Evolutionary conservation across 2,797 vertebrate genomes (phyloP).

Genomic region (Setipinna tenuifilis): DNA sequence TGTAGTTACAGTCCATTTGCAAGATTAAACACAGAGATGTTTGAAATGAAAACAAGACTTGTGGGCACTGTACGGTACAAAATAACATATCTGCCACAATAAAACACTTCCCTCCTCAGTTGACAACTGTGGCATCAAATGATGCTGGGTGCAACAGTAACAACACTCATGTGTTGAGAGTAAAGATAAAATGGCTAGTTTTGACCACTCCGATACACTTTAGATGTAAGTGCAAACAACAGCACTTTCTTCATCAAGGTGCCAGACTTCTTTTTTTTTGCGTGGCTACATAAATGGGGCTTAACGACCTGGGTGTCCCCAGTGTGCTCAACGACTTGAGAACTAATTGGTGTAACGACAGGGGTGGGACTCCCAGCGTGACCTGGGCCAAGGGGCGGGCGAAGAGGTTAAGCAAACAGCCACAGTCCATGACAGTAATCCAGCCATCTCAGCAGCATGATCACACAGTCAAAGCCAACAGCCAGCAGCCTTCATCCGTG

Average conservation of each 20-base stretch:
- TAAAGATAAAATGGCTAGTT: neutral
- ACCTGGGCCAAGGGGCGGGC: slow-evolving; percentile 59
- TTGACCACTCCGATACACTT: neutral
- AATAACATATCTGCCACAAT: neutral
- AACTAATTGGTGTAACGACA: slow-evolving; percentile 75
- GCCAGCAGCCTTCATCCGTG: slow-evolving; percentile 49
- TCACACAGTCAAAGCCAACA: slow-evolving; percentile 45
- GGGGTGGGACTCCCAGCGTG: slow-evolving; percentile 45
- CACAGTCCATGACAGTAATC: slow-evolving; percentile 64
- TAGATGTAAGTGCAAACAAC: neutral
- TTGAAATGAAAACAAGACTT: neutral
- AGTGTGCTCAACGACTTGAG: slow-evolving; percentile 71
- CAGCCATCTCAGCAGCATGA: slow-evolving; percentile 30
- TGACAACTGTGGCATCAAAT: neutral
- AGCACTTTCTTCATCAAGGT: neutral
- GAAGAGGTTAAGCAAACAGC: slow-evolving; percentile 79
- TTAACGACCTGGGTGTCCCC: slow-evolving; percentile 25
- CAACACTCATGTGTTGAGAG: neutral
- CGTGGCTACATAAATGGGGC: neutral
- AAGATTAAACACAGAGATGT: neutral
- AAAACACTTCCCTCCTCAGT: neutral
- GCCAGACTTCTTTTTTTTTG: slow-evolving; percentile 23
- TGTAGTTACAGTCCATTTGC: neutral
- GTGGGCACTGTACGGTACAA: neutral
- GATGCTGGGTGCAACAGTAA: neutral